Evolutionary conservation across 2,113 vertebrate genomes (phyloP).

Genomic region (Daphoenositta chrysoptera): DNA sequence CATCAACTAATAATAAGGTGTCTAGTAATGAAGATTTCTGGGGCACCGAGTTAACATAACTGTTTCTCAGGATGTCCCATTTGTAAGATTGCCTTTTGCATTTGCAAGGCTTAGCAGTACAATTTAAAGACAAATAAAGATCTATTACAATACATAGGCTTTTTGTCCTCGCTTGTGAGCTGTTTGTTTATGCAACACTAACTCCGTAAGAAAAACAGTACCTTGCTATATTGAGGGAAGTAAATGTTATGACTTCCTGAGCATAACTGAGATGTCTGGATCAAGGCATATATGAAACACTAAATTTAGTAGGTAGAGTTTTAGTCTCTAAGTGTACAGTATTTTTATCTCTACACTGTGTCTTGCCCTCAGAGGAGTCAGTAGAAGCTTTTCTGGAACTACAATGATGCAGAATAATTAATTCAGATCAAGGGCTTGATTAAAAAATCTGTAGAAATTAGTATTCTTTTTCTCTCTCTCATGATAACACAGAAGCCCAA

Average conservation of each 20-base stretch:
- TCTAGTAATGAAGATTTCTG: neutral
- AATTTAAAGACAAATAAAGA: neutral
- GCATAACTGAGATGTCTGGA: neutral
- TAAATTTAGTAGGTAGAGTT: neutral
- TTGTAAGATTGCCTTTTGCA: neutral
- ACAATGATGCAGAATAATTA: neutral
- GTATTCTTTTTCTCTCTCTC: neutral
- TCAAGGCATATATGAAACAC: neutral
- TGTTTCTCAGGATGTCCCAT: neutral
- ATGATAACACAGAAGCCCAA: neutral
- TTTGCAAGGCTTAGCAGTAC: neutral
- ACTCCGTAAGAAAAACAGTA: neutral
- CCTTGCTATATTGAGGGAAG: neutral
- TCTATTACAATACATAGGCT: neutral
- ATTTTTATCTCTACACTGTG: neutral
- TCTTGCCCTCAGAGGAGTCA: neutral
- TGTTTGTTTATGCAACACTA: neutral
- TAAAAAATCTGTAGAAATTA: neutral
- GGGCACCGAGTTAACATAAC: neutral
- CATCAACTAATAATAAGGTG: neutral
- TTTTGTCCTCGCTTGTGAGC: neutral
- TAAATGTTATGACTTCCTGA: neutral
- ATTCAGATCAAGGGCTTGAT: neutral
- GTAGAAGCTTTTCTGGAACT: neutral
- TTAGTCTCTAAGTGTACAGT: neutral